These are phyloP conservation scores for Anguilla megastoma DNA, from an alignment of 2,797 vertebrate genomes.

Conservation along the genomic window DNA sequence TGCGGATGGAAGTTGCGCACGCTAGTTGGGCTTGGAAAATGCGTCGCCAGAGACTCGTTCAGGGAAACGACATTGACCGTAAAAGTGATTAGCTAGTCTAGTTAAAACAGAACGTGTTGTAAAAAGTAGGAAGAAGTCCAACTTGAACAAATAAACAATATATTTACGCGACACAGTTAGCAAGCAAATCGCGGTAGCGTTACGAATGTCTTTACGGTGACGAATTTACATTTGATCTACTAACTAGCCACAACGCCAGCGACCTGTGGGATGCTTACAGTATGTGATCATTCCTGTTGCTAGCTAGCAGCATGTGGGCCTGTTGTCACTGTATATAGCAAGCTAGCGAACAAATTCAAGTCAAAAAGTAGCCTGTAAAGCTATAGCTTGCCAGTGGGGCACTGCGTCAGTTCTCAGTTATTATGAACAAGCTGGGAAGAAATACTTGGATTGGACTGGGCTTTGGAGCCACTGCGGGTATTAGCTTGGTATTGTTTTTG, in stretches of 20 bases:
- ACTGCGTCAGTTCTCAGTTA: neutral
- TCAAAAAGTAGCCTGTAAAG: neutral
- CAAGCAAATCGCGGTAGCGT: neutral
- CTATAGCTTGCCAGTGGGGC: neutral
- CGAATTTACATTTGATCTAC: neutral
- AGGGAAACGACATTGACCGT: neutral
- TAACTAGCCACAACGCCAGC: neutral
- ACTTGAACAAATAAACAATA: neutral
- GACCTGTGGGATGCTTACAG: neutral
- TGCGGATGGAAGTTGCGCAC: neutral
- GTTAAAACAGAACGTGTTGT: neutral
- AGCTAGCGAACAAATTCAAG: neutral
- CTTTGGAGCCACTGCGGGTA: slow-evolving; percentile 18
- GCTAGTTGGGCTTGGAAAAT: neutral
- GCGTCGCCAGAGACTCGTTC: neutral
- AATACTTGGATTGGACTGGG: slow-evolving; percentile 11
- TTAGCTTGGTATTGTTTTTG: neutral
- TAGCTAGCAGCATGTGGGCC: neutral
- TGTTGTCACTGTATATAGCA: neutral
- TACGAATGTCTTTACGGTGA: neutral
- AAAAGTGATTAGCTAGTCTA: neutral
- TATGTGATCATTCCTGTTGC: neutral
- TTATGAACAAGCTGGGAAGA: slow-evolving; percentile 21
- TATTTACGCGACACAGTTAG: neutral
- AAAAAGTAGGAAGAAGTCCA: neutral